phyloP scores from a whole-genome alignment of 2,797 vertebrate genomes.

The Myotis vivesi region DNA sequence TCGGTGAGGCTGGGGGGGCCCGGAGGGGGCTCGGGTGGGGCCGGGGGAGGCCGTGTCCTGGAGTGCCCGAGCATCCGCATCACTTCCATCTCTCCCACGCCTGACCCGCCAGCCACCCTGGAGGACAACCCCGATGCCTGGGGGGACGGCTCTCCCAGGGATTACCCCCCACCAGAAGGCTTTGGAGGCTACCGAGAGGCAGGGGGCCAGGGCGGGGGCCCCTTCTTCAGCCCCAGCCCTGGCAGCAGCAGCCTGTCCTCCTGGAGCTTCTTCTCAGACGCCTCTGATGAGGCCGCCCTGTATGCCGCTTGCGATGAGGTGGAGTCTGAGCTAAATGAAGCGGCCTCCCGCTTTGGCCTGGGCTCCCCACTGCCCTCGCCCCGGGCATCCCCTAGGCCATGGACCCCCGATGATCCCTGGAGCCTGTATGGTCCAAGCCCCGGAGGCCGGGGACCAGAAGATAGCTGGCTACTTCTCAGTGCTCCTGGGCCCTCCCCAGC shows the following conservation, averaged over 20 bases:
- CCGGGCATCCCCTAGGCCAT: slow-evolving; percentile 81
- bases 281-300: slow-evolving; percentile 91
- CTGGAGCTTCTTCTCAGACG: slow-evolving; percentile 91
- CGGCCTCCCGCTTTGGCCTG: slow-evolving; percentile 88
- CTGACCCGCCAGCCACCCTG: slow-evolving; percentile 67
- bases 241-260: slow-evolving; percentile 93
- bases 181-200: slow-evolving; percentile 90
- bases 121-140: slow-evolving; percentile 86
- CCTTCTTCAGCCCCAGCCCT: slow-evolving; percentile 92
- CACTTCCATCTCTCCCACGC: slow-evolving; percentile 93
- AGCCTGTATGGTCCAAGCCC: slow-evolving; percentile 74
- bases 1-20: slow-evolving; percentile 88
- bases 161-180: slow-evolving; percentile 91
- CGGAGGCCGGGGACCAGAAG: slow-evolving; percentile 75
- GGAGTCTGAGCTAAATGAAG: slow-evolving; percentile 89
- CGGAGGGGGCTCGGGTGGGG: slow-evolving; percentile 77
- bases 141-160: slow-evolving; percentile 86
- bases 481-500: slow-evolving; percentile 74
- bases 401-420: slow-evolving; percentile 80
- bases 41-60: slow-evolving; percentile 88
- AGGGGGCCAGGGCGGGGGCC: slow-evolving; percentile 73
- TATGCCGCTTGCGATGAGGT: slow-evolving; percentile 92
- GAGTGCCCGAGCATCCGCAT: slow-evolving; percentile 97
- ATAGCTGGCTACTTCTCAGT: slow-evolving; percentile 78
- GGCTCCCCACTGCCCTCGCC: slow-evolving; percentile 81